A percentile compares a stretch with the other conserved stretches of the same genome.
phyloP scores from a whole-genome alignment of 1,140 invertebrate genomes.

The Tetranychus cinnabarinus region DNA sequence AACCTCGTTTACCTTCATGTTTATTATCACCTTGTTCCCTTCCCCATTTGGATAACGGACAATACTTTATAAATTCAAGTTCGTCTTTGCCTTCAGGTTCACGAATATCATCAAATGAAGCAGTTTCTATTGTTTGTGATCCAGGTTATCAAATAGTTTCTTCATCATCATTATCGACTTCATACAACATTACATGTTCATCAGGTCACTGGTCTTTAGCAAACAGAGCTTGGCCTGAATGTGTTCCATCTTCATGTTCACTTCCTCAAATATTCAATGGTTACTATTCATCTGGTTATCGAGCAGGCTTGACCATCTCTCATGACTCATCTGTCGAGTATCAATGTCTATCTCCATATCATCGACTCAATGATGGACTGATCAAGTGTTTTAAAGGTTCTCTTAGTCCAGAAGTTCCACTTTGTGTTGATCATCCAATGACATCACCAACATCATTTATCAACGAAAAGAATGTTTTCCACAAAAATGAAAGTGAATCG shows the following conservation, averaged over 20 bases:
- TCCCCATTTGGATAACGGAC: neutral
- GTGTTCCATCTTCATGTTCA: slow-evolving; percentile 47
- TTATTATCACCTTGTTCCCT: neutral
- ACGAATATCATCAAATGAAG: no score
- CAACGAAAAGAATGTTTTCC: neutral
- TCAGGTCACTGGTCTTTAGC: slow-evolving; percentile 43
- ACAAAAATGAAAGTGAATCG: neutral
- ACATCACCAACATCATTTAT: neutral
- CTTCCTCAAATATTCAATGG: slow-evolving; percentile 42
- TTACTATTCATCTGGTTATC: slow-evolving; percentile 45
- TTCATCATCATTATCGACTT: no score
- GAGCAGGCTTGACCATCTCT: slow-evolving; percentile 45
- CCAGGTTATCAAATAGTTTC: no score
- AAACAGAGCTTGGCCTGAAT: slow-evolving; percentile 39
- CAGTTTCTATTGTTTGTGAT: no score
- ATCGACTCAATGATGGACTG: slow-evolving; percentile 19
- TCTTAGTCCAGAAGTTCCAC: slow-evolving; percentile 30
- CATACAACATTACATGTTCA: slow-evolving; percentile 37
- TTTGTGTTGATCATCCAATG: neutral
- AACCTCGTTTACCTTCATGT: slow-evolving; percentile 13
- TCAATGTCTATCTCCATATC: slow-evolving; percentile 29
- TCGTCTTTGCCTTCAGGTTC: no score
- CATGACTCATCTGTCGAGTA: slow-evolving; percentile 36
- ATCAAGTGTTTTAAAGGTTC: slow-evolving; percentile 41
- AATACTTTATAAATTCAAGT: neutral